Percentiles rank a stretch among this genome's conserved stretches.
Conservation (phyloP, 2,797 vertebrate genomes). For the Hephaestus fuliginosus region DNA sequence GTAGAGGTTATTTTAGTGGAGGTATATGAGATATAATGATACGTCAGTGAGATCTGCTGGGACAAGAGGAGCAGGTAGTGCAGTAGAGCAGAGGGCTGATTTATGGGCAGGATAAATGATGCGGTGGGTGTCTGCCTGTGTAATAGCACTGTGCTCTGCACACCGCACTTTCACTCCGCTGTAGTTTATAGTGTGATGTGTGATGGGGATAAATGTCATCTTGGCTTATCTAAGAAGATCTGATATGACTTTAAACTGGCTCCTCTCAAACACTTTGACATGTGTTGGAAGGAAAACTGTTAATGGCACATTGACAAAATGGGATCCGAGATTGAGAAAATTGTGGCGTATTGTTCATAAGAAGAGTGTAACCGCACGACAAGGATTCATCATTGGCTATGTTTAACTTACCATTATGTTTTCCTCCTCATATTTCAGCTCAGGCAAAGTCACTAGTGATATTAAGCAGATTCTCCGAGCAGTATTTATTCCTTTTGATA, state of each 20-base stretch:
- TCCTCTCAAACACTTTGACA: conserved; percentile 76
- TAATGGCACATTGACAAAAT: conserved; percentile 61
- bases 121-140: conserved; percentile 83
- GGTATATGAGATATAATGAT: conserved; percentile 83
- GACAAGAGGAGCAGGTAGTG: conserved; percentile 81
- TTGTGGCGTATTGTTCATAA: conserved; percentile 46
- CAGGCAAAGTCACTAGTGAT: conserved; percentile 19
- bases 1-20: conserved; percentile 81
- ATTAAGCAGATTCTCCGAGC: conserved; percentile 47
- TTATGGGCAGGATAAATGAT: conserved; percentile 84
- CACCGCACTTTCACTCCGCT: conserved; percentile 78
- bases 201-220: conserved; percentile 83
- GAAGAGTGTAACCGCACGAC: conserved; percentile 32
- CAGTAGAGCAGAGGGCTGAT: conserved; percentile 82
- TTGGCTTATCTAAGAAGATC: conserved; percentile 82
- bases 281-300: conserved; percentile 57
- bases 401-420: conserved; percentile 43
- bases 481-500: conserved; percentile 65
- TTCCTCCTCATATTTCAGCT: conserved; percentile 35
- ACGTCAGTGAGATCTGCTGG: conserved; percentile 81
- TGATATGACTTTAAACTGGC: conserved; percentile 81
- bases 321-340: conserved; percentile 34
- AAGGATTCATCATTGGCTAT: conserved; percentile 42
- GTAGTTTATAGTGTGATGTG: conserved; percentile 83
- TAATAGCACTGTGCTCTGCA: conserved; percentile 79